phyloP scores from a whole-genome alignment of 2,113 vertebrate genomes.

The Myrmecobius fasciatus region DNA sequence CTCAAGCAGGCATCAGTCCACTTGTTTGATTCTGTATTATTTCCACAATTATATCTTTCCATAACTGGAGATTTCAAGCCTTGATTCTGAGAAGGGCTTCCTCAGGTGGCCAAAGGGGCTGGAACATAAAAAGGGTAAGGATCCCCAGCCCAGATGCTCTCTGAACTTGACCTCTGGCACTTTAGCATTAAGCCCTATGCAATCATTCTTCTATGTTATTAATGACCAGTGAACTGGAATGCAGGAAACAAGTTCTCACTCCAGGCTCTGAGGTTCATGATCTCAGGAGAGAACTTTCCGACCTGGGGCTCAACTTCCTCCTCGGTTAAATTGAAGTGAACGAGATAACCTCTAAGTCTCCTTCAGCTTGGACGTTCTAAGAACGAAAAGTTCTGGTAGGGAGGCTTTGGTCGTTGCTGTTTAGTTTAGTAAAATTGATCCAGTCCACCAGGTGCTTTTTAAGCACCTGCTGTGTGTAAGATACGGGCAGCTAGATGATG shows the following conservation, averaged over 20 bases:
- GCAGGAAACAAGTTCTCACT: slow-evolving; percentile 45
- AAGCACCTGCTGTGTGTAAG: not conserved
- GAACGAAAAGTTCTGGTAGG: slow-evolving; percentile 47
- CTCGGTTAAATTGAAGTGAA: slow-evolving; percentile 48
- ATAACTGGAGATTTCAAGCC: not conserved
- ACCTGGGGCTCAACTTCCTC: slow-evolving; percentile 44
- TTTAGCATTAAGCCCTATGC: slow-evolving; percentile 34
- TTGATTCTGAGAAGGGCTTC: not conserved
- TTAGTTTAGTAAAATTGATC: not conserved
- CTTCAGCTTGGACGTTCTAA: slow-evolving; percentile 29
- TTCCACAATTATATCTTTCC: not conserved
- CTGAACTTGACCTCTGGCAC: not conserved
- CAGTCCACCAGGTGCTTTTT: not conserved
- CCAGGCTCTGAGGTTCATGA: slow-evolving; percentile 31
- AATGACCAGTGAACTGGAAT: not conserved
- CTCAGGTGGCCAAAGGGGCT: not conserved
- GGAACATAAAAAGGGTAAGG: not conserved
- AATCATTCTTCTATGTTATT: not conserved
- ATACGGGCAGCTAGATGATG: not conserved
- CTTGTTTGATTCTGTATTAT: not conserved
- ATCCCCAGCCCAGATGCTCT: not conserved
- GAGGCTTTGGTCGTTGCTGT: not conserved
- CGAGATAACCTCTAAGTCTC: slow-evolving; percentile 47
- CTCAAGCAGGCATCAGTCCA: not conserved
- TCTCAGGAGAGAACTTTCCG: slow-evolving; percentile 11